Percentiles rank a stretch among this genome's conserved stretches.
phyloP scores from a whole-genome alignment of 2,888 invertebrate species.

The Leucania comma region DNA sequence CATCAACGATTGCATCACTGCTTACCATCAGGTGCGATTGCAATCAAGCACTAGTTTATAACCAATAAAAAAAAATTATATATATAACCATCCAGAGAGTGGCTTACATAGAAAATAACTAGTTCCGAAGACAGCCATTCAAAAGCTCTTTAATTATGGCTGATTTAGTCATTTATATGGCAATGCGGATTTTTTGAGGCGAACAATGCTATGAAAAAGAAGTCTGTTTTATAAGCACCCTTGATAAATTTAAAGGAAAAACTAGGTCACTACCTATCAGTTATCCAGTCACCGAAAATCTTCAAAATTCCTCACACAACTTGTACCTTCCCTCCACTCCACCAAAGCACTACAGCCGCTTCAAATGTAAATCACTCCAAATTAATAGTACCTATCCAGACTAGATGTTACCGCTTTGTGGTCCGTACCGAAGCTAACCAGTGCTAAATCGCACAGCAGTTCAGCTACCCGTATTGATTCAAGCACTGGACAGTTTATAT shows the following conservation, averaged over 20 bases:
- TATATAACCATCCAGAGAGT: too few species aligned
- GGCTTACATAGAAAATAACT: too few species aligned
- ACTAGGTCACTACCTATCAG: not conserved
- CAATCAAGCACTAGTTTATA: too few species aligned
- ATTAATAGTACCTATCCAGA: conserved; percentile 65
- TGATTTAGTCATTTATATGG: too few species aligned
- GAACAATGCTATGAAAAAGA: too few species aligned
- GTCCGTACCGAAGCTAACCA: conserved; percentile 62
- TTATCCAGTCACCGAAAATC: not conserved
- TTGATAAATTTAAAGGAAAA: not conserved
- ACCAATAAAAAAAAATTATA: too few species aligned
- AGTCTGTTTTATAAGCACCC: too few species aligned
- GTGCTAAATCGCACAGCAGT: conserved; percentile 67
- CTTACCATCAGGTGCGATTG: too few species aligned
- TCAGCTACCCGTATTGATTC: conserved; percentile 70
- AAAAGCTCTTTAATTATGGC: too few species aligned
- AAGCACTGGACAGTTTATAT: conserved; percentile 61
- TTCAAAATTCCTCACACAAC: not conserved
- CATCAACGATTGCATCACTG: too few species aligned
- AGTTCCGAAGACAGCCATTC: too few species aligned
- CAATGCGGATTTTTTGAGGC: too few species aligned
- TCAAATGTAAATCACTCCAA: conserved; percentile 61
- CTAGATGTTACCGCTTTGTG: conserved; percentile 67
- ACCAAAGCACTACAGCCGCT: conserved; percentile 6
- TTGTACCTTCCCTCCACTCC: not conserved